Conservation (phyloP, 1,140 invertebrate genomes). For the Platyscapa corneri region DNA sequence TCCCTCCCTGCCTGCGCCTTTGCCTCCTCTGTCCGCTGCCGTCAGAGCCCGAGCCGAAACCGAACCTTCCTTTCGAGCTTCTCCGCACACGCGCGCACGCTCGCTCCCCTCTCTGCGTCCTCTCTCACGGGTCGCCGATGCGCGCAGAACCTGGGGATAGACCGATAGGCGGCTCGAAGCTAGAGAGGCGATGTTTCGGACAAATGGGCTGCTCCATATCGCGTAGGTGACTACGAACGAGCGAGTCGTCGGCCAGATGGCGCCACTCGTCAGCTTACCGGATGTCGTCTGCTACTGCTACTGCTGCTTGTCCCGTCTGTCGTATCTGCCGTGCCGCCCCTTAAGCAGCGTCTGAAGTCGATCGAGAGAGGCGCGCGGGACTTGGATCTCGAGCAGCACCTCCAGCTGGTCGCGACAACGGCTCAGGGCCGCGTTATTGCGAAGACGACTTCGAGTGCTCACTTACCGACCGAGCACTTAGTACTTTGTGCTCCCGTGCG, state of each 20-base stretch:
- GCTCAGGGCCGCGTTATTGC: too few species aligned
- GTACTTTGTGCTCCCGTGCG: too few species aligned
- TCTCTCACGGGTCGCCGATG: background rate
- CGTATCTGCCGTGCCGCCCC: background rate
- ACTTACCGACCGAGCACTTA: background rate
- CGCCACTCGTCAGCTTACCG: background rate
- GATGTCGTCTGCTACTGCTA: background rate
- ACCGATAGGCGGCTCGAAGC: background rate
- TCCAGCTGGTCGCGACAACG: too few species aligned
- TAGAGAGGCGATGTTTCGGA: background rate
- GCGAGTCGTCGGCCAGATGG: background rate
- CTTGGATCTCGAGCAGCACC: too few species aligned
- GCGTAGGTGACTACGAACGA: background rate
- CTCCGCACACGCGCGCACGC: background rate
- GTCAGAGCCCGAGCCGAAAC: conserved; percentile 1
- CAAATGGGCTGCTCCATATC: background rate
- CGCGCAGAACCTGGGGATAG: background rate
- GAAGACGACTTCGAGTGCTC: too few species aligned
- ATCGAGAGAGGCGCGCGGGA: too few species aligned
- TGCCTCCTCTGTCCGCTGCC: background rate
- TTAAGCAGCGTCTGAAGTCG: background rate
- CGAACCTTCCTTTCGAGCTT: background rate
- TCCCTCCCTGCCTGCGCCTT: conserved; percentile 11
- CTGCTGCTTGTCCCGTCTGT: too few species aligned
- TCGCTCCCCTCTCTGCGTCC: background rate